Evolutionary conservation across 2,797 vertebrate species (phyloP).

Genomic region (Astyanax mexicanus): DNA sequence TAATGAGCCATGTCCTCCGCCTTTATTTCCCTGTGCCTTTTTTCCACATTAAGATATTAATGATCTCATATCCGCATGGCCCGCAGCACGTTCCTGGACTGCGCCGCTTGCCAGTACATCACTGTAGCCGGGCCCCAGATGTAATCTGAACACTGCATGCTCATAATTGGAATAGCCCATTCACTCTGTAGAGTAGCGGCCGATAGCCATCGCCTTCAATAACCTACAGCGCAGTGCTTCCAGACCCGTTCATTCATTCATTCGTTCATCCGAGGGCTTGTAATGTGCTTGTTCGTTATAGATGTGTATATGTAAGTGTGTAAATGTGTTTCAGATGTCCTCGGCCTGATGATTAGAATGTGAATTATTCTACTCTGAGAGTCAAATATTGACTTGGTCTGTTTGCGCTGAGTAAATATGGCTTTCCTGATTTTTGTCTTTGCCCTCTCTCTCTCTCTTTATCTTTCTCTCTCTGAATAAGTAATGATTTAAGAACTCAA

Average conservation of each 20-base stretch:
- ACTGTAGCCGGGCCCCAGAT: conserved; percentile 8
- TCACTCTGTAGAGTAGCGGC: conserved; percentile 60
- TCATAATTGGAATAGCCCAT: conserved; percentile 52
- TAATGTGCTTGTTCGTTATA: conserved; percentile 68
- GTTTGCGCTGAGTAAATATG: conserved; percentile 52
- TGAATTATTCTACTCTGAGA: conserved; percentile 54
- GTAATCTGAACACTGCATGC: conserved; percentile 44
- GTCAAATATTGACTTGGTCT: conserved; percentile 57
- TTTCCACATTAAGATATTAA: conserved; percentile 37
- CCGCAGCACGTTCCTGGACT: conserved; percentile 4
- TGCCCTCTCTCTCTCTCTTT: conserved; percentile 26
- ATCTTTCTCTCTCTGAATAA: conserved; percentile 31
- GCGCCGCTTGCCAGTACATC: conserved; percentile 1
- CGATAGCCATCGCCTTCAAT: conserved; percentile 62
- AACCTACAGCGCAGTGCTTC: conserved; percentile 64
- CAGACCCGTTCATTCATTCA: conserved; percentile 57
- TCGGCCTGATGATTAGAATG: conserved; percentile 53
- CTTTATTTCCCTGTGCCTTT: conserved; percentile 16
- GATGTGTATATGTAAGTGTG: conserved; percentile 46
- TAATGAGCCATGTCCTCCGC: conserved; percentile 31
- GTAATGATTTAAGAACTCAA: neutral
- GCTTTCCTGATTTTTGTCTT: conserved; percentile 23
- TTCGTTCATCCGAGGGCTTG: conserved; percentile 61
- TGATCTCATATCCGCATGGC: conserved; percentile 22
- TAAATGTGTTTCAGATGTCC: conserved; percentile 59